Evolutionary conservation across 2,888 invertebrate species (phyloP).

Genomic region (Thereva unica): DNA sequence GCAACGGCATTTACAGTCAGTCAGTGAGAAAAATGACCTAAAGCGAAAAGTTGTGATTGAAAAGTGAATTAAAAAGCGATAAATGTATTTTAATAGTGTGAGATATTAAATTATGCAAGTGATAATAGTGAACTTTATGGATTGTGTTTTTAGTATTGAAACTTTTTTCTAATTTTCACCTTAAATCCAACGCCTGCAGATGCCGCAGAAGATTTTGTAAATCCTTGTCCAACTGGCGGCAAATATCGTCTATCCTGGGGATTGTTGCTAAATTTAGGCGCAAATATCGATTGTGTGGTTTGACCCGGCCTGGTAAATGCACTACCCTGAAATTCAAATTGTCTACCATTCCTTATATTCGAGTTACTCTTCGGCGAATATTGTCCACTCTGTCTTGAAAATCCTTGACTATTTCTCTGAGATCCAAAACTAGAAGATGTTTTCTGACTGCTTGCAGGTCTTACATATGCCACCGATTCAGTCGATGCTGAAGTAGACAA

Average conservation of each 20-base stretch:
- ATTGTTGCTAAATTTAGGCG: neutral
- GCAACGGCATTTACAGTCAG: too few species aligned
- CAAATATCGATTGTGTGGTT: neutral
- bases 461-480: neutral
- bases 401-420: conserved; percentile 1
- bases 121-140: neutral
- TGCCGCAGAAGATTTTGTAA: neutral
- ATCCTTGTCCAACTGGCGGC: neutral
- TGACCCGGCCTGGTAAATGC: conserved; percentile 26
- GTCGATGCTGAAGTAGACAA: neutral
- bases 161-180: conserved; percentile 8
- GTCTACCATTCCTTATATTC: conserved; percentile 25
- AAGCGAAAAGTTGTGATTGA: too few species aligned
- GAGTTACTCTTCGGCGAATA: neutral
- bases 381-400: conserved; percentile 1
- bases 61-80: too few species aligned
- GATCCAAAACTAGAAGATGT: neutral
- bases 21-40: too few species aligned
- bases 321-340: conserved; percentile 34
- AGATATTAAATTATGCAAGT: neutral
- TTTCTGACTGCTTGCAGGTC: neutral
- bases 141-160: neutral
- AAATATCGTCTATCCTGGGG: neutral
- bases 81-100: too few species aligned
- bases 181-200: neutral